Conservation (phyloP, 2,888 invertebrate species). For the Drosophila sordidula region DNA sequence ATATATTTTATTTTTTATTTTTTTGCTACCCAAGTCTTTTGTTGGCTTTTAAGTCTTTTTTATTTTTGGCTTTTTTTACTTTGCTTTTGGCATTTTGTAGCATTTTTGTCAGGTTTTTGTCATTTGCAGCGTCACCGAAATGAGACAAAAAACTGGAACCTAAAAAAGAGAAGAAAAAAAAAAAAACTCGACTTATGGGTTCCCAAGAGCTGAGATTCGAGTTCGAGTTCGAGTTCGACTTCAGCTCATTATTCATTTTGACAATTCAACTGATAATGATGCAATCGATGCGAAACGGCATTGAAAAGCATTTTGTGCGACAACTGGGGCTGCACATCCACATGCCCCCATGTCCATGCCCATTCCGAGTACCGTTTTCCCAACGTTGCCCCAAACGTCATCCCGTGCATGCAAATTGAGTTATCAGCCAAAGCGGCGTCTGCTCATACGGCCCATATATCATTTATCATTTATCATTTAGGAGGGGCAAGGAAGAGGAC, state of each 20-base stretch:
- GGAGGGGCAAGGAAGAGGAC: background rate
- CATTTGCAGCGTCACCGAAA: conserved; percentile 70
- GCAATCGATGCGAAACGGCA: conserved; percentile 81
- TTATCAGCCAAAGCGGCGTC: conserved; percentile 64
- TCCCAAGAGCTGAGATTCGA: conserved; percentile 15
- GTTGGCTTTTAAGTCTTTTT: conserved; percentile 38
- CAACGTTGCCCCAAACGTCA: background rate
- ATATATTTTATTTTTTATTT: conserved; percentile 8
- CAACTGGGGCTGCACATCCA: conserved; percentile 39
- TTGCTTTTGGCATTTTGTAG: conserved; percentile 57
- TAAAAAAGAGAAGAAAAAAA: conserved; percentile 28
- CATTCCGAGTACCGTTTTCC: no score
- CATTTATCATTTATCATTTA: conserved; percentile 20
- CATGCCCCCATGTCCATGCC: background rate
- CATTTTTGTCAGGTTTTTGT: conserved; percentile 69
- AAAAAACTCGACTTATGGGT: conserved; percentile 45
- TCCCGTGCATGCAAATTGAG: conserved; percentile 74
- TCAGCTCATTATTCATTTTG: conserved; percentile 84
- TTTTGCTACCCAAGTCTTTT: conserved; percentile 43
- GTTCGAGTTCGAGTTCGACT: conserved; percentile 3
- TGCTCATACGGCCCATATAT: conserved; percentile 6
- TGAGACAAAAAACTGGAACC: conserved; percentile 30
- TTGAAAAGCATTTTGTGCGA: conserved; percentile 72
- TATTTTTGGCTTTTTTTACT: conserved; percentile 5
- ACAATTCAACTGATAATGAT: conserved; percentile 85